Evolutionary conservation across 2,888 invertebrate genomes (phyloP).

Genomic region (Agonopterix heracliana): DNA sequence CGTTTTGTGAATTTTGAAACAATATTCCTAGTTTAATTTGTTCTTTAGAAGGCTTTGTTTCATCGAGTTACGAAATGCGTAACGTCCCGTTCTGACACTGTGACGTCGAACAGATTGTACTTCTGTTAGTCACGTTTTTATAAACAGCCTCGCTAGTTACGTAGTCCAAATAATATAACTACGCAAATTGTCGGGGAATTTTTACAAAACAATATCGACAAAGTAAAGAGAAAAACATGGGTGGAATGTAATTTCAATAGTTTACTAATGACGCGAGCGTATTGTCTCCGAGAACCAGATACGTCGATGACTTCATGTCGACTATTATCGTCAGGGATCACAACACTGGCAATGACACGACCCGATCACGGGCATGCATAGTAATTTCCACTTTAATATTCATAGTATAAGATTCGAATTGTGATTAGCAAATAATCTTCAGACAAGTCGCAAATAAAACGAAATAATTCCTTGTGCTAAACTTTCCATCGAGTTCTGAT

Average conservation of each 20-base stretch:
- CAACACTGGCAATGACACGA: slow-evolving; percentile 46
- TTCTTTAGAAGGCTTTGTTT: slow-evolving; percentile 26
- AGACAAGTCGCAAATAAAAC: background rate
- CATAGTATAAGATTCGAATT: slow-evolving; percentile 13
- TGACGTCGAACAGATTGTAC: too few relatives aligned
- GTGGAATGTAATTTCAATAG: slow-evolving; percentile 41
- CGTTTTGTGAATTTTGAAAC: slow-evolving; percentile 28
- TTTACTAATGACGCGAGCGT: slow-evolving; percentile 42
- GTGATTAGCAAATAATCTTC: background rate
- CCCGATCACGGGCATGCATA: slow-evolving; percentile 22
- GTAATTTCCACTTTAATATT: slow-evolving; percentile 14
- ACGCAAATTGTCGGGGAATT: slow-evolving; percentile 61
- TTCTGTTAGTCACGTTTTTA: background rate
- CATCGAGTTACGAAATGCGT: background rate
- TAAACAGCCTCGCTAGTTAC: background rate
- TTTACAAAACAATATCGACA: slow-evolving; percentile 51
- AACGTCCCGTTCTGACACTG: too few relatives aligned
- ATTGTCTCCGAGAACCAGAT: slow-evolving; percentile 27
- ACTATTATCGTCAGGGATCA: slow-evolving; percentile 30
- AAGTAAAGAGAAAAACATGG: slow-evolving; percentile 45
- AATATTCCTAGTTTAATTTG: slow-evolving; percentile 22
- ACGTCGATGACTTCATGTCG: slow-evolving; percentile 54
- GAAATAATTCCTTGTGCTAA: background rate
- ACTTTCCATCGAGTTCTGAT: slow-evolving; percentile 2
- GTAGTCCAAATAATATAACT: slow-evolving; percentile 32